A percentile compares a stretch with the other conserved stretches of the same genome.
Conservation (phyloP, 30 jellyfish, hydroid and myxozoan species). For the Aurelia coerulea region DNA sequence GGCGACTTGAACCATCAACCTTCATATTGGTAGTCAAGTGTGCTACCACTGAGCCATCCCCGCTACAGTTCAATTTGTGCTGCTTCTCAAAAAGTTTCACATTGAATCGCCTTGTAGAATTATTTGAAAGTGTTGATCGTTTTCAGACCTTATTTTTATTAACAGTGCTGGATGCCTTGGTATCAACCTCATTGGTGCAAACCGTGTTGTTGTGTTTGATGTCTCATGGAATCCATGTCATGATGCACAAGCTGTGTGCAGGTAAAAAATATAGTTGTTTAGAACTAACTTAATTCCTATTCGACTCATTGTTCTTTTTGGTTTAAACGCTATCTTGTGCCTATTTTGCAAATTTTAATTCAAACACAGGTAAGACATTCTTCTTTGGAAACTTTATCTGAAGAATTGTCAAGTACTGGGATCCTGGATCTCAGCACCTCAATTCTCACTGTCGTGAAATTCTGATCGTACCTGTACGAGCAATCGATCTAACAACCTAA, state of each 20-base stretch:
- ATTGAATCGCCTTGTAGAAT: background rate
- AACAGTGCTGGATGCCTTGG: constrained; percentile 97
- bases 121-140: background rate
- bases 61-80: no score
- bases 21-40: no score
- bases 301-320: background rate
- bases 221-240: constrained; percentile 99
- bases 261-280: constrained; percentile 44
- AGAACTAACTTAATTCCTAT: background rate
- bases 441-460: no score
- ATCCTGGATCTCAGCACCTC: background rate
- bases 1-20: no score
- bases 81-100: no score
- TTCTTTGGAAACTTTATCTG: background rate
- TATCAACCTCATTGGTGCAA: constrained; percentile 86
- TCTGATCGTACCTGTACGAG: no score
- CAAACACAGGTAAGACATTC: background rate
- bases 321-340: background rate
- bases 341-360: background rate
- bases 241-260: constrained; percentile 98
- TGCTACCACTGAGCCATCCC: no score
- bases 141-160: no score
- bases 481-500: no score
- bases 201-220: constrained; percentile 95
- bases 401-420: background rate